These are phyloP conservation scores for Macrotus californicus DNA, from an alignment of 2,113 vertebrate genomes.

Conservation along the genomic window DNA sequence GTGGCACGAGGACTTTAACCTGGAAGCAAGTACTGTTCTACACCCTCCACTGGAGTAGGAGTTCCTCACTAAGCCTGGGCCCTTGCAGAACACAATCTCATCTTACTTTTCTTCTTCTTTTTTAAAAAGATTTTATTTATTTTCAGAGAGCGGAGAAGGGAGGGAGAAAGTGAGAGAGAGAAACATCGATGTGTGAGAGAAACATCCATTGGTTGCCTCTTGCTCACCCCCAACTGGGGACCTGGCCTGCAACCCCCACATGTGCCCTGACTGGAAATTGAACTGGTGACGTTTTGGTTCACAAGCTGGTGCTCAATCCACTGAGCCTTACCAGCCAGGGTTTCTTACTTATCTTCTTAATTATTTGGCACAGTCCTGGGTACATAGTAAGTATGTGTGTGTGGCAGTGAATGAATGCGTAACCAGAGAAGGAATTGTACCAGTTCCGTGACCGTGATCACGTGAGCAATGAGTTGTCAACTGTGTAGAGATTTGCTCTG, in stretches of 20 bases:
- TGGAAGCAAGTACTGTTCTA: background rate
- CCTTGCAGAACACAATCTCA: background rate
- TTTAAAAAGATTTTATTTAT: too few species aligned
- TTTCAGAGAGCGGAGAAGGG: too few species aligned
- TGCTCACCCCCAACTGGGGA: too few species aligned
- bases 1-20: background rate
- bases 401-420: background rate
- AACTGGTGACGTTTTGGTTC: too few species aligned
- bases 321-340: too few species aligned
- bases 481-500: background rate
- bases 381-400: background rate
- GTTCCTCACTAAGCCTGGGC: background rate
- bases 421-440: background rate
- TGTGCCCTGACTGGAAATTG: too few species aligned
- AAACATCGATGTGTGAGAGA: too few species aligned
- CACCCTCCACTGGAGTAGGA: background rate
- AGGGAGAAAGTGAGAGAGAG: too few species aligned
- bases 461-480: background rate
- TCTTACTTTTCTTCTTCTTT: background rate
- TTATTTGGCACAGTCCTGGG: background rate
- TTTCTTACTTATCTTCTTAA: background rate
- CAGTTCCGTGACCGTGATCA: background rate
- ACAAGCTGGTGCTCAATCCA: too few species aligned
- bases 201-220: too few species aligned
- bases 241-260: too few species aligned